phyloP scores from a whole-genome alignment of 2,888 invertebrate genomes.

The Galerucella calmariensis region DNA sequence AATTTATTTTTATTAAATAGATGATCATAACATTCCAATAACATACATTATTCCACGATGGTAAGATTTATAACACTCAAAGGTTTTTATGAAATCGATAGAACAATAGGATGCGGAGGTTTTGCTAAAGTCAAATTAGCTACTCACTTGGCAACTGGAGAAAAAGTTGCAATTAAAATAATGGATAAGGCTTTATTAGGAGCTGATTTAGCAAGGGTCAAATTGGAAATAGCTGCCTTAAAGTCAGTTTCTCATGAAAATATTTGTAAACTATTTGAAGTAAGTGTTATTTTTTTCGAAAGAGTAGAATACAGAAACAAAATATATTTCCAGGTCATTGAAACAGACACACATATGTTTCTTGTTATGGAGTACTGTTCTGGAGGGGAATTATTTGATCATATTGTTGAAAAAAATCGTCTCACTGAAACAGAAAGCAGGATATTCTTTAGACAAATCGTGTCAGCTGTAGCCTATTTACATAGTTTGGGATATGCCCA shows the following conservation, averaged over 20 bases:
- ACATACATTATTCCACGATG: constrained; percentile 56
- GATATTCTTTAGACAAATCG: constrained; percentile 82
- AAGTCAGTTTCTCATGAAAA: constrained; percentile 77
- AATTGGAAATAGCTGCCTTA: constrained; percentile 79
- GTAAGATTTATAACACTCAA: constrained; percentile 68
- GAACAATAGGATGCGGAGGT: constrained; percentile 80
- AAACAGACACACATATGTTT: constrained; percentile 79
- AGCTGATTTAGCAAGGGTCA: constrained; percentile 78
- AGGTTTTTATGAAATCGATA: constrained; percentile 74
- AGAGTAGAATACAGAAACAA: background rate
- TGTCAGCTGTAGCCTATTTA: constrained; percentile 81
- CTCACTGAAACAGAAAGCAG: constrained; percentile 78
- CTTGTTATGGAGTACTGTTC: constrained; percentile 86
- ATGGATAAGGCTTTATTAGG: constrained; percentile 81
- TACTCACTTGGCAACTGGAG: constrained; percentile 80
- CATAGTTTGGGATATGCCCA: constrained; percentile 82
- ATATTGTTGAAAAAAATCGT: constrained; percentile 80
- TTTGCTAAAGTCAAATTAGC: constrained; percentile 86
- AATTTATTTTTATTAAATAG: background rate
- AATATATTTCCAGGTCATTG: constrained; percentile 69
- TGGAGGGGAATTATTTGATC: constrained; percentile 87
- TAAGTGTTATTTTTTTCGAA: constrained; percentile 36
- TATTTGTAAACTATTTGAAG: constrained; percentile 81
- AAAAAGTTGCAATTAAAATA: constrained; percentile 85
- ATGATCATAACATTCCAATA: constrained; percentile 1